Base-by-base conservation (phyloP, 2,888 invertebrate genomes). In the Dynastes grantii region DNA sequence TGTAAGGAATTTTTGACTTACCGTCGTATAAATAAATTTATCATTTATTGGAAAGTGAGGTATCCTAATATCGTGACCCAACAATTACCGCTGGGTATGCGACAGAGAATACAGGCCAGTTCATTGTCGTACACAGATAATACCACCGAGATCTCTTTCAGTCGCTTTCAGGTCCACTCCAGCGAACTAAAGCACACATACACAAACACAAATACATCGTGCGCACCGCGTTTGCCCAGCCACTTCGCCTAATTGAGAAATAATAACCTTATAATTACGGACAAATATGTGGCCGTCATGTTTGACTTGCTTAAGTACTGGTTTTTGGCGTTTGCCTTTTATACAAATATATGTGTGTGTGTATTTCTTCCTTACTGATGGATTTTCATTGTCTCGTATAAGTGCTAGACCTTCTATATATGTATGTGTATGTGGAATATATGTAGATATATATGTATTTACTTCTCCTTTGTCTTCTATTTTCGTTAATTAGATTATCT, bases 161-260 rank as follows among this genome's bases (percentile, higher is more conserved):
- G 16, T 53, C 53, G 45, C 11, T 45, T 45, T 45, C 53, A 53
- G 53, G 13, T n/a, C n/a, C 53, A 16, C 53, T 53, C 53, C 2
- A 3, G 45, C 45, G 45, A 45, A 45, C 45, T 8, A 45, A 45
- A 45, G 11, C 8, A 11, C 45, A 11, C 0, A 2, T 1, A 8
- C 45, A 45, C 45, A 2, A 3, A 27, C 27, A 16, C 5, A 11
- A 27, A 22, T 29, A 29, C 5, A 27, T 8, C 27, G 11, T 22
- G 29, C 2, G 61, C 11, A 29, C 8, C 27, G 22, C 61, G 11
- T 11, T 45, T 68, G 67, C 67, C 37, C 65, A 49, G 49, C 27
- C 67, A 68, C 67, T 68, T 68, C 49, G 22, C 49, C 49, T 68
- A 68, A 68, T 68, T 68, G 67, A 68, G 67, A 68, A 68, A 68